Evolutionary conservation across 2,888 invertebrate genomes (phyloP), one percentile per base, ranked within the genome.

Genomic region (Plemyria rubiginata): DNA sequence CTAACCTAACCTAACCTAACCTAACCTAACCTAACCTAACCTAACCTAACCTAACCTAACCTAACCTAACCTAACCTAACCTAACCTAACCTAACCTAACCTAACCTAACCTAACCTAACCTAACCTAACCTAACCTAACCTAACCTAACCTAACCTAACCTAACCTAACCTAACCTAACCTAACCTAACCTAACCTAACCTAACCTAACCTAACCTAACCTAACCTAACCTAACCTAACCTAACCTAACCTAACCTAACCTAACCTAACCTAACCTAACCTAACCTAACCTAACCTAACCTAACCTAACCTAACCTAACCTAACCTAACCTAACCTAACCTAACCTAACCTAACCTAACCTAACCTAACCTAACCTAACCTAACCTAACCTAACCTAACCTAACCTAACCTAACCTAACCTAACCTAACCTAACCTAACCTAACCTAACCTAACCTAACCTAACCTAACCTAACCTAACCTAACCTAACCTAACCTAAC

Each of bases 301-400:
- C 67, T 72, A 72, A 72, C 70, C 72, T 70, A 70, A 72, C 69
- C 69, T 70, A 68, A 72, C 71, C 73, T 72, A 72, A 73, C 71
- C 64, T 60, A 60, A 71, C 72, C 70, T 69, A 71, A 71, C 72
- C 72, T 70, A 70, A 68, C 70, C 71, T 67, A 76, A 72, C 70
- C 66, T 63, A 67, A 70, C 67, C 70, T 68, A 70, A 71, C 74
- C 74, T 74, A 74, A 74, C 71, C 70, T 70, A 71, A 73, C 73
- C 71, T 70, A 70, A 70, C 70, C 70, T 70, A 73, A 72, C 70
- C 73, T 68, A 71, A 71, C 69, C 70, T 68, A 71, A 68, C 70
- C 70, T 68, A 71, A 71, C 70, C 68, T 70, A 67, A 68, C 69
- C 69, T 67, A 70, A 68, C 68, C 70, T 67, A 67, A 59, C 61